Evolutionary conservation across 2,888 invertebrate species (phyloP).

Genomic region (Drosophila cracens): DNA sequence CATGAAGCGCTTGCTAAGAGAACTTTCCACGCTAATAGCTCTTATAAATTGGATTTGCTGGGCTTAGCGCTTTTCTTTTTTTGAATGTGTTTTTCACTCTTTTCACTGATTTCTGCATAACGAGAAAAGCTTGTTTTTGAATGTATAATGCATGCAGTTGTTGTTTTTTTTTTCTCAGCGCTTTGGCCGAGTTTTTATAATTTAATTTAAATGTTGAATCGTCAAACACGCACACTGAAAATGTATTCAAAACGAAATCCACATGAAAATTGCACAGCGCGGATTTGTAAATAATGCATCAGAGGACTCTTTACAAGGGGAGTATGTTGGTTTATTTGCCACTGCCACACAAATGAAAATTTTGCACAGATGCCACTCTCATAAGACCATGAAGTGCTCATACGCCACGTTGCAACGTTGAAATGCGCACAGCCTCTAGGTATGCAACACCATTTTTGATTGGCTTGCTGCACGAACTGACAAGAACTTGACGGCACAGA

Average conservation of each 20-base stretch:
- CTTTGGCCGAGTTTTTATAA: slow-evolving; percentile 53
- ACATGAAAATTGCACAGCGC: slow-evolving; percentile 42
- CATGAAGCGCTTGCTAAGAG: slow-evolving; percentile 5
- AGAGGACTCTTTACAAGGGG: slow-evolving; percentile 43
- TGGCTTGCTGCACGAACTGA: slow-evolving; percentile 11
- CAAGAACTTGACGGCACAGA: neutral
- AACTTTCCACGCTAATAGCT: slow-evolving; percentile 41
- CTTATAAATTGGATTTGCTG: slow-evolving; percentile 10
- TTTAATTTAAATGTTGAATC: slow-evolving; percentile 65
- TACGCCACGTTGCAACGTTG: slow-evolving; percentile 33
- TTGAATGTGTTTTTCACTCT: slow-evolving; percentile 12
- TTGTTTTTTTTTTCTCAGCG: slow-evolving; percentile 1
- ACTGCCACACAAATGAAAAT: slow-evolving; percentile 3
- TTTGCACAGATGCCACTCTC: slow-evolving; percentile 16
- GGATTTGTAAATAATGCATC: slow-evolving; percentile 64
- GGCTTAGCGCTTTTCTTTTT: slow-evolving; percentile 22
- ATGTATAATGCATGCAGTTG: slow-evolving; percentile 66
- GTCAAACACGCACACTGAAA: slow-evolving; percentile 34
- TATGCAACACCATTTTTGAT: slow-evolving; percentile 48
- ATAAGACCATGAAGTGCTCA: slow-evolving; percentile 46
- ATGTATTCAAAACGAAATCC: slow-evolving; percentile 59
- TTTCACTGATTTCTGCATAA: slow-evolving; percentile 30
- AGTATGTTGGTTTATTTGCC: neutral
- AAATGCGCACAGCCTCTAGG: slow-evolving; percentile 26
- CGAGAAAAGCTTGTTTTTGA: slow-evolving; percentile 32